These are phyloP conservation scores for Piprites chloris DNA, from an alignment of 2,113 vertebrate species.

Conservation along the genomic window DNA sequence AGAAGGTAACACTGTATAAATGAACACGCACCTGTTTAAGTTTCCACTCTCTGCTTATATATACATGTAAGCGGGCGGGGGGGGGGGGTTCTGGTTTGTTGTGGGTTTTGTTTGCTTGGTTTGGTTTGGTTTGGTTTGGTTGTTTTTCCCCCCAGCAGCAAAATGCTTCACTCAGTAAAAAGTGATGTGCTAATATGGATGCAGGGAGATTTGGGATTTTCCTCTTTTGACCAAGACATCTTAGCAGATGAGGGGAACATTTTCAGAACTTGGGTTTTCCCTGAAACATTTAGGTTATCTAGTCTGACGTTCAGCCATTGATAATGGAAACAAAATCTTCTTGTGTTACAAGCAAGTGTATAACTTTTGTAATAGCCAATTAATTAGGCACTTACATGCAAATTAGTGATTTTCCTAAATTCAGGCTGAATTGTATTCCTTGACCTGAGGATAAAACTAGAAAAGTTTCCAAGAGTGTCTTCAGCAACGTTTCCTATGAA, in stretches of 20 bases:
- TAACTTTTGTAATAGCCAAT: not conserved
- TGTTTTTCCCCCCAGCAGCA: not conserved
- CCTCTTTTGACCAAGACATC: not conserved
- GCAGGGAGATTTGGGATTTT: not conserved
- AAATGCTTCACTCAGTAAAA: not conserved
- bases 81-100: too few relatives aligned
- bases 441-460: not conserved
- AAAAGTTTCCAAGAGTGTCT: not conserved
- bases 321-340: not conserved
- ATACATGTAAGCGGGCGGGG: too few relatives aligned
- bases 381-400: not conserved
- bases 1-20: not conserved
- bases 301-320: not conserved
- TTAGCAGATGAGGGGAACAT: not conserved
- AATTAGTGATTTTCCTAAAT: not conserved
- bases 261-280: not conserved
- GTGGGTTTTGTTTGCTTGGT: too few relatives aligned
- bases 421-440: not conserved
- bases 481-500: not conserved
- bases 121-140: too few relatives aligned
- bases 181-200: not conserved
- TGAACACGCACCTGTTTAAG: not conserved
- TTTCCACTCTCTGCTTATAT: not conserved
- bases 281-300: not conserved
- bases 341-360: not conserved